phyloP scores from a whole-genome alignment of 2,888 invertebrate genomes.

The Oscheius onirici region DNA sequence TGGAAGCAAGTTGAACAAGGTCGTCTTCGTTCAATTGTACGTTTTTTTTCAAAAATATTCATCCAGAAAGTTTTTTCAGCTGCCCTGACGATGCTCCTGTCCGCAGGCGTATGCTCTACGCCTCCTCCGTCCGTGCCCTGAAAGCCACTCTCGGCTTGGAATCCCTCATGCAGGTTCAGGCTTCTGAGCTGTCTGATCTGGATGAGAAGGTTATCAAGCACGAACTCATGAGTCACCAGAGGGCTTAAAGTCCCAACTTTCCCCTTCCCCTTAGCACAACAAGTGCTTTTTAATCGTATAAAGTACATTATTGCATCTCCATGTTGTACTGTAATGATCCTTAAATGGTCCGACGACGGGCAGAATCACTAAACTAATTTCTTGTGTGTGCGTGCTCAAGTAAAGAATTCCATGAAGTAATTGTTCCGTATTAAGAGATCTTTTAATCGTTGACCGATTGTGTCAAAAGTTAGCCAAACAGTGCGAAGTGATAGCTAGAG shows the following conservation, averaged over 20 bases:
- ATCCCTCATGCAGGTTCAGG: conserved; percentile 70
- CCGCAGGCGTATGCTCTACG: conserved; percentile 71
- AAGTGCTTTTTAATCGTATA: not conserved
- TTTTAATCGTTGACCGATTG: not conserved
- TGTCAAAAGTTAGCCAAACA: conserved; percentile 7
- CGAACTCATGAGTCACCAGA: conserved; percentile 70
- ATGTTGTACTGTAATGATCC: conserved; percentile 32
- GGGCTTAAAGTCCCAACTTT: conserved; percentile 51
- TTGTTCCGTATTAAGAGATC: no score
- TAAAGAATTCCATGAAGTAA: not conserved
- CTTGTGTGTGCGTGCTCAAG: conserved; percentile 29
- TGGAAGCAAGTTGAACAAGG: conserved; percentile 67
- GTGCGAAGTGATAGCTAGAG: conserved; percentile 10
- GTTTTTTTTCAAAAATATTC: conserved; percentile 35
- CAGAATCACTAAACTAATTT: conserved; percentile 29
- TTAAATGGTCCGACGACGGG: conserved; percentile 30
- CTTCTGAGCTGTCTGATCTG: conserved; percentile 70
- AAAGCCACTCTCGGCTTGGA: conserved; percentile 71
- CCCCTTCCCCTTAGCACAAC: not conserved
- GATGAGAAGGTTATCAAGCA: conserved; percentile 71
- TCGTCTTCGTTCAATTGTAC: conserved; percentile 72
- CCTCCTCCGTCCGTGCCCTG: conserved; percentile 71
- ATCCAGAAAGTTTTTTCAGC: conserved; percentile 54
- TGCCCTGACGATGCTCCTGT: conserved; percentile 72
- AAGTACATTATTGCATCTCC: conserved; percentile 8